These are phyloP conservation scores for Zoroaster sp. DNA, from an alignment of 53 echinoderm and acorn worm species.

Conservation along the genomic window DNA sequence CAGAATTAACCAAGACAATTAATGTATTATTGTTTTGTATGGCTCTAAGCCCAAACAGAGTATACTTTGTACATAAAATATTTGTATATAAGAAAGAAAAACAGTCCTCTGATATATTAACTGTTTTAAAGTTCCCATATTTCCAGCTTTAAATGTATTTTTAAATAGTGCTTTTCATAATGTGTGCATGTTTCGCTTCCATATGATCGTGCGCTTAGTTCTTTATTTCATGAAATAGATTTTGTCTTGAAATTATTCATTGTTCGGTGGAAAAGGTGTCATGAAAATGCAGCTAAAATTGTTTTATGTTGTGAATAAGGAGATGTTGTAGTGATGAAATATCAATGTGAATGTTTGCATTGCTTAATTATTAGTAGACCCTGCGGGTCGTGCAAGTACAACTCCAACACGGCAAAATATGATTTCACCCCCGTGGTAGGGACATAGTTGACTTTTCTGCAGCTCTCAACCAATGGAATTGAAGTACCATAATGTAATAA, in stretches of 20 bases:
- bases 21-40: background rate
- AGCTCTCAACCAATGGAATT: constrained; percentile 2
- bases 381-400: constrained; percentile 23
- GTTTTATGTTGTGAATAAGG: background rate
- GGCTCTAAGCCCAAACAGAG: background rate
- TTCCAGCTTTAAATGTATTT: background rate
- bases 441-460: background rate
- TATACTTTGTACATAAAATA: constrained; percentile 22
- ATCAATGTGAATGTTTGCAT: no score
- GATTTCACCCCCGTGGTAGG: background rate
- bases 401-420: background rate
- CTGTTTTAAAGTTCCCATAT: background rate
- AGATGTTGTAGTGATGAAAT: background rate
- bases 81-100: constrained; percentile 45
- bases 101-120: background rate
- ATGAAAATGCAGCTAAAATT: background rate
- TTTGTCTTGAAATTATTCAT: background rate
- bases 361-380: constrained; percentile 38
- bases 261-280: background rate
- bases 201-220: background rate
- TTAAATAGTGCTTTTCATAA: background rate
- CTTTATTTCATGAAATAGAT: background rate
- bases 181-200: background rate
- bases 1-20: background rate
- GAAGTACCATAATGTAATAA: background rate